Evolutionary conservation across 2,113 vertebrate genomes (phyloP), one percentile per base, ranked within the genome.

Genomic region (Ptilorrhoa leucosticta): DNA sequence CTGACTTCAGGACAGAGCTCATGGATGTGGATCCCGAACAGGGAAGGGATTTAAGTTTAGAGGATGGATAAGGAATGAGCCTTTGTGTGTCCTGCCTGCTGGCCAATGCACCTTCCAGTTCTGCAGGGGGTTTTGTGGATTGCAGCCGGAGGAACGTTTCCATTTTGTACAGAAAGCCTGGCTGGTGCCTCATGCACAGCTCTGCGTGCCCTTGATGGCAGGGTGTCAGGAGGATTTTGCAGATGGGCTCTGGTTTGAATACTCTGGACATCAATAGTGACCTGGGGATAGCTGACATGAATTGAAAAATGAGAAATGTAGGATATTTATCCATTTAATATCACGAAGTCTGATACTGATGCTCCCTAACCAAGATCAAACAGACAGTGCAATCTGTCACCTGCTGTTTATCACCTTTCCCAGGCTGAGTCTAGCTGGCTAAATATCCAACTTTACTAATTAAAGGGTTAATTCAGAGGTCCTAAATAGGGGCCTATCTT

Each of bases 301-400:
- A 21, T 1, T 86, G 87, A 94, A 87, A 94, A 96, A 93, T 93
- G 84, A 93, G 78, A 83, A 95, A 70, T 1, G 15, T 17, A 6
- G 78, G 90, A 50, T 90, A 83, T 91, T 76, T 79, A 77, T 94
- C 78, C 71, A 51, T 93, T 94, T 88, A 88, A 73, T 40, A 39
- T 47, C 66, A 54, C 6, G 5, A 69, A 87, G 66, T 50, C 78
- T 88, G 81, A 61, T 95, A 68, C 48, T 27, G 78, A 54, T 51
- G 80, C 42, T 69, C 2, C 66, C 58, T 54, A 77, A 77, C 42
- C 22, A 44, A 61, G 53, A 95, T 83, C 90, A 96, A 89, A 82
- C 0, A 79, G 87, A 81, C 53, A 85, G 53, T 39, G 42, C 56
- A 73, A 50, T 57, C 72, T 89, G 73, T 65, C 77, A 89, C 57